phyloP scores from a whole-genome alignment of 1,140 invertebrate species.

The Diachasma alloeum region DNA sequence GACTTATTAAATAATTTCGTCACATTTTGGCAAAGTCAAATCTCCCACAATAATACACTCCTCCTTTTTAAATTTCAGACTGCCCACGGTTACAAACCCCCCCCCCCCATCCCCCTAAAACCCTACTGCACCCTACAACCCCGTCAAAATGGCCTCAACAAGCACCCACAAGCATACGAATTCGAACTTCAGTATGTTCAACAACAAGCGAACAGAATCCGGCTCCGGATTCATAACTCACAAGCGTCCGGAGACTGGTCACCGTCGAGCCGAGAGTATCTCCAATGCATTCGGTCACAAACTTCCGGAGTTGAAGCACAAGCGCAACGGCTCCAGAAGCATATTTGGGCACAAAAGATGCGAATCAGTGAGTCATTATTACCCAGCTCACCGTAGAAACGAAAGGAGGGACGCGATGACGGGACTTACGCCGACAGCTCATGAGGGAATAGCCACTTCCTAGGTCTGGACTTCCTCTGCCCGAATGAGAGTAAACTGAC shows the following conservation, averaged over 20 bases:
- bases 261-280: constrained; percentile 61
- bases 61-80: too few relatives aligned
- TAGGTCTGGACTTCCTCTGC: constrained; percentile 53
- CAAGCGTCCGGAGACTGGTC: constrained; percentile 57
- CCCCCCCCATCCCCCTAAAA: too few relatives aligned
- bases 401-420: constrained; percentile 89
- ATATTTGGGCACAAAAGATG: constrained; percentile 57
- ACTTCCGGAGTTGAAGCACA: constrained; percentile 56
- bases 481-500: constrained; percentile 58
- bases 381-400: constrained; percentile 73
- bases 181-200: constrained; percentile 60
- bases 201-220: constrained; percentile 55
- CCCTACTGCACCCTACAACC: too few relatives aligned
- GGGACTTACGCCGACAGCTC: constrained; percentile 80
- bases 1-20: too few relatives aligned
- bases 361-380: constrained; percentile 61
- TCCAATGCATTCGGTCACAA: constrained; percentile 62
- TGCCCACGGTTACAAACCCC: too few relatives aligned
- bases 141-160: constrained; percentile 57
- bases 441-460: constrained; percentile 55
- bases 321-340: constrained; percentile 52
- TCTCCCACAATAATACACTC: too few relatives aligned
- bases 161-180: constrained; percentile 59
- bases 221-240: constrained; percentile 57
- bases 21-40: too few relatives aligned